Evolutionary conservation across 1,140 invertebrate species (phyloP).

Genomic region (Hycleus phaleratus): DNA sequence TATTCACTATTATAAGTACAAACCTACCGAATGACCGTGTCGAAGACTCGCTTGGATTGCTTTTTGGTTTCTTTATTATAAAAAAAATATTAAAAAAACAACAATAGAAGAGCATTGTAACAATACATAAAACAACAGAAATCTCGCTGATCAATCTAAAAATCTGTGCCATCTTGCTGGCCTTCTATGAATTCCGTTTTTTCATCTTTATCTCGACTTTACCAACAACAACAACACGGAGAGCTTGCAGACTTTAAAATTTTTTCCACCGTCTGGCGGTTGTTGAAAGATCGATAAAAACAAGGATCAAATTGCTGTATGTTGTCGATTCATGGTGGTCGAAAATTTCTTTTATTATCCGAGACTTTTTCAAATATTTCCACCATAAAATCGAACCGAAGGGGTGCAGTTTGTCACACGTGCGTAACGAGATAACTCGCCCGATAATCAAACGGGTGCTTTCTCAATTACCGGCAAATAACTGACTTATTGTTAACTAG

Average conservation of each 20-base stretch:
- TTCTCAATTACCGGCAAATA: not conserved
- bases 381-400: too few relatives aligned
- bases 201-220: too few relatives aligned
- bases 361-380: too few relatives aligned
- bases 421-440: constrained; percentile 9
- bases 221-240: not conserved
- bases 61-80: not conserved
- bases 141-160: not conserved
- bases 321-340: not conserved
- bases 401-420: not conserved
- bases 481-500: constrained; percentile 6
- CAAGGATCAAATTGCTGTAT: constrained; percentile 9
- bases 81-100: too few relatives aligned
- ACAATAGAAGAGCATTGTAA: constrained; percentile 12
- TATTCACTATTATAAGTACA: constrained; percentile 18
- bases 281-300: constrained; percentile 6
- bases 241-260: not conserved
- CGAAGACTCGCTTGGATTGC: constrained; percentile 3
- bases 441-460: constrained; percentile 6
- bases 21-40: constrained; percentile 1
- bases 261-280: constrained; percentile 11
- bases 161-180: constrained; percentile 5
- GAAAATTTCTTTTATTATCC: not conserved
- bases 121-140: too few relatives aligned
- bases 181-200: too few relatives aligned